phyloP scores from a whole-genome alignment of 1,140 invertebrate species.

The Vanessa tameamea region DNA sequence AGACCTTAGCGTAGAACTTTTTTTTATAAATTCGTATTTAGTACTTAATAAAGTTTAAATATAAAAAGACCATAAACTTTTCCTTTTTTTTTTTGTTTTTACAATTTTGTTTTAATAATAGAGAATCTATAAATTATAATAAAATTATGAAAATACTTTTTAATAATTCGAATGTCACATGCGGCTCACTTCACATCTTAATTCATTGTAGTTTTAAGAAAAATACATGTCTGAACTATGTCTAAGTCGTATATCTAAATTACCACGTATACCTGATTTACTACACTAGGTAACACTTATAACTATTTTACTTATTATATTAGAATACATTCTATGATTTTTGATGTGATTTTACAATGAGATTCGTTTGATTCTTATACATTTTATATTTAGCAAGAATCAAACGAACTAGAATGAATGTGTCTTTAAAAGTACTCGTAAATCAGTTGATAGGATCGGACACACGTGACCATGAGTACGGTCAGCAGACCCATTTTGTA shows the following conservation, averaged over 20 bases:
- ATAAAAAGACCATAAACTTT: not conserved
- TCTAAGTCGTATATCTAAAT: constrained; percentile 58
- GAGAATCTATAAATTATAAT: not conserved
- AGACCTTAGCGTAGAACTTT: too few relatives aligned
- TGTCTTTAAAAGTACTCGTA: not conserved
- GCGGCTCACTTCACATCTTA: constrained; percentile 26
- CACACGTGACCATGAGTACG: not conserved
- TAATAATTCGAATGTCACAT: not conserved
- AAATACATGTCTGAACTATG: constrained; percentile 77
- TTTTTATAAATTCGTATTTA: too few relatives aligned
- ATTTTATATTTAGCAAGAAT: constrained; percentile 1
- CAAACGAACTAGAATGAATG: constrained; percentile 11
- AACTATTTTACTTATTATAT: constrained; percentile 3
- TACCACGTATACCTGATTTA: constrained; percentile 46
- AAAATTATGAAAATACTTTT: not conserved
- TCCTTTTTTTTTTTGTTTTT: too few relatives aligned
- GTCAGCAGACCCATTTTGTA: too few relatives aligned
- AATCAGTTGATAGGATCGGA: too few relatives aligned
- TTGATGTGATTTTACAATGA: constrained; percentile 52
- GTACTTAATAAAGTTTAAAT: not conserved
- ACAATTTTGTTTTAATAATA: too few relatives aligned
- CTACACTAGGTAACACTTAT: constrained; percentile 40
- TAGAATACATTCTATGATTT: constrained; percentile 39
- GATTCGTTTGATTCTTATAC: constrained; percentile 18
- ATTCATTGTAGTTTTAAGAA: constrained; percentile 55